Conservation (phyloP, 1,140 invertebrate genomes). For the Plodia interpunctella region DNA sequence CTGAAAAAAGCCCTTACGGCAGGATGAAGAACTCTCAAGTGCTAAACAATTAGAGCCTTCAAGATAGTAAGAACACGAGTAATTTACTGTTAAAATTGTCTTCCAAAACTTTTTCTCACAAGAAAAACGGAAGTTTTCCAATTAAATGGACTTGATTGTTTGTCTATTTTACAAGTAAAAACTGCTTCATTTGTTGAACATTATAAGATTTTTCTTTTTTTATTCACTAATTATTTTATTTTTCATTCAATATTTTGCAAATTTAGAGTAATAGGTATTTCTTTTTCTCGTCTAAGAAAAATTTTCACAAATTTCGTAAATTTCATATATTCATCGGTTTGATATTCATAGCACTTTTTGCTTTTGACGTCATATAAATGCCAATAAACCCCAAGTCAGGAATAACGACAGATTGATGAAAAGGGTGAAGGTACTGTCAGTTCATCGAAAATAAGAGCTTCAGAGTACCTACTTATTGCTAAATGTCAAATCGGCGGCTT, state of each 20-base stretch:
- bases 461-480: background rate
- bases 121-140: constrained; percentile 39
- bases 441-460: background rate
- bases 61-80: constrained; percentile 23
- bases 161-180: background rate
- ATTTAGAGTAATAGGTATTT: too few species aligned
- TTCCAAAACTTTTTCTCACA: constrained; percentile 32
- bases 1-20: background rate
- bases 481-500: background rate
- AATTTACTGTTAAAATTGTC: constrained; percentile 41
- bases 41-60: constrained; percentile 15
- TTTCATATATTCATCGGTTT: too few species aligned
- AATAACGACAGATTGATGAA: constrained; percentile 7
- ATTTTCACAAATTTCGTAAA: too few species aligned
- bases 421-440: background rate
- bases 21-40: background rate
- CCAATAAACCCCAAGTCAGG: background rate
- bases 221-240: too few species aligned
- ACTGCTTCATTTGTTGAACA: background rate
- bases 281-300: too few species aligned
- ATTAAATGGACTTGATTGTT: constrained; percentile 32
- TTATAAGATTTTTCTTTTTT: too few species aligned
- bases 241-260: too few species aligned
- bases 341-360: too few species aligned
- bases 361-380: background rate